phyloP scores from a whole-genome alignment of 2,888 invertebrate genomes.

The Cremastinae sp. region DNA sequence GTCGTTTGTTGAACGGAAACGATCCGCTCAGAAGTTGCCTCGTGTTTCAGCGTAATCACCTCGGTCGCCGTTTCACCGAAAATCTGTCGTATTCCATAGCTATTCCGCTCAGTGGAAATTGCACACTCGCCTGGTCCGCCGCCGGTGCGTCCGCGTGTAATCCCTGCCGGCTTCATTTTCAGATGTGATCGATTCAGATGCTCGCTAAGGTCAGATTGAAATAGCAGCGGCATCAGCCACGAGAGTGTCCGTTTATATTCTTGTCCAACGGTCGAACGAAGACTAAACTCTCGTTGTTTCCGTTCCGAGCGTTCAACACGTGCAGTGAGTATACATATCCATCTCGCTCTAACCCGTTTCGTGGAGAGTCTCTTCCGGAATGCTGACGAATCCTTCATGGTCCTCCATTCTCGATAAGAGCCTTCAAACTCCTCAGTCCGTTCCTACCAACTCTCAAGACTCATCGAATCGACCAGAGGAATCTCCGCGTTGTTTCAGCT shows the following conservation, averaged over 20 bases:
- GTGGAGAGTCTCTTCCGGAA: background rate
- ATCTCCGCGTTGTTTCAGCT: slow-evolving; percentile 61
- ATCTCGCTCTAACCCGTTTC: too few species aligned
- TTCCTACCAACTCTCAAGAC: slow-evolving; percentile 63
- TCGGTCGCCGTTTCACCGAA: slow-evolving; percentile 38
- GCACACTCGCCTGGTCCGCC: too few species aligned
- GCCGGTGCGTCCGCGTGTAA: background rate
- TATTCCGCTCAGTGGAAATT: background rate
- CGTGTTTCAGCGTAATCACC: slow-evolving; percentile 53
- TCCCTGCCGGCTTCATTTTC: background rate
- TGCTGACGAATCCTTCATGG: slow-evolving; percentile 19
- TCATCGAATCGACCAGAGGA: slow-evolving; percentile 71
- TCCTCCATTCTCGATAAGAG: slow-evolving; percentile 4
- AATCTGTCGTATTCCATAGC: slow-evolving; percentile 26
- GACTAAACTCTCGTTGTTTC: slow-evolving; percentile 66
- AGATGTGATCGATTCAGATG: slow-evolving; percentile 45
- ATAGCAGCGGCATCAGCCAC: slow-evolving; percentile 39
- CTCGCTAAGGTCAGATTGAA: slow-evolving; percentile 48
- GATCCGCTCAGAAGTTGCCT: slow-evolving; percentile 45
- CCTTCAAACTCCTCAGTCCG: slow-evolving; percentile 50
- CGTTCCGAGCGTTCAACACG: too few species aligned
- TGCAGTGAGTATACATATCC: too few species aligned
- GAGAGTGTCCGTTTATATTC: slow-evolving; percentile 53
- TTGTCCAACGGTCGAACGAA: slow-evolving; percentile 42
- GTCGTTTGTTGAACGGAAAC: slow-evolving; percentile 43